Base-by-base conservation (phyloP, 2,113 vertebrate genomes). In the Opisthocomus hoazin region DNA sequence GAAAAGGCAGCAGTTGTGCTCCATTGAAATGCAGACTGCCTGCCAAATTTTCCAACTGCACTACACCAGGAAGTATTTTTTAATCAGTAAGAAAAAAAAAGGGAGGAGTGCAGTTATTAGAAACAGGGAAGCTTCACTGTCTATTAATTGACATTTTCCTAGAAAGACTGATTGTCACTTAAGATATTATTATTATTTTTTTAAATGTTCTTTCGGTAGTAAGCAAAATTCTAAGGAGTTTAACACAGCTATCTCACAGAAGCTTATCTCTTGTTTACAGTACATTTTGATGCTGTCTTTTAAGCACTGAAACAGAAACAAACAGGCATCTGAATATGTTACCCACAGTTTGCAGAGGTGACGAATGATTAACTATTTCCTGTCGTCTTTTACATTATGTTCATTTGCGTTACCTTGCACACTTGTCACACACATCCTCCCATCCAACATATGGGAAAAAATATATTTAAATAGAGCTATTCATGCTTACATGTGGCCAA, bases 1-100 rank as follows among this genome's bases (percentile, higher is more conserved):
- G 77, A 93, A 93, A 93, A 96, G 84, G 70, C 84, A 87, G 77
- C 78, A 93, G 95, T 90, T 95, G 89, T 96, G 74, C 89, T 97
- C 53, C 48, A 50, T 53, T 93, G 66, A 96, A 84, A 96, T 78
- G 65, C 81, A 84, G 39, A 82, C 45, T 76, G 83, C 53, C 91
- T 96, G 96, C 94, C 96, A 96, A 96, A 32, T 84, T 93, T 79
- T 77, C 76, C 77, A 87, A 92, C 83, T 81, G 93, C 64, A 43
- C 53, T 53, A 58, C 84, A 84, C 24, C 86, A 94, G 95, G 95
- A 95, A 94, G 92, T 60, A 84, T 8, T 86, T 90, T 86, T 74
- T 68, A 80, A 78, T 70, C 63, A 51, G 66, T 12, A 3, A 46
- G n/a, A n/a, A 50, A 45, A 60, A 54, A 46, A 60, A 34, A n/a